Percentiles rank a stretch among this genome's conserved stretches.
Conservation (phyloP, 2,113 vertebrate species). For the Myotis brandtii region DNA sequence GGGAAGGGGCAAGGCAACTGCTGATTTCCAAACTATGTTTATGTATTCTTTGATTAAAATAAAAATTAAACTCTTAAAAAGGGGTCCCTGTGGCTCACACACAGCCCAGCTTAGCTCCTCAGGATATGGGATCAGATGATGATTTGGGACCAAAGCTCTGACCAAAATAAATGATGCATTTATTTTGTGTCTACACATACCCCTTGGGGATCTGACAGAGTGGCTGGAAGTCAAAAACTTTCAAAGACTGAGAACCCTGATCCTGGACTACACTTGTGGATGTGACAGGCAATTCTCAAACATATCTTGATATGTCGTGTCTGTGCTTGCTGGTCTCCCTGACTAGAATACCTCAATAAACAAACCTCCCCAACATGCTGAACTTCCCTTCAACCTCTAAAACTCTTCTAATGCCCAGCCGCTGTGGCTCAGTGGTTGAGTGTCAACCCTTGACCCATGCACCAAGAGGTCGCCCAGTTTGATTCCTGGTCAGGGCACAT, state of each 20-base stretch:
- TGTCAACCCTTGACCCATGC: no score
- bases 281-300: not conserved
- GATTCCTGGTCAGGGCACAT: no score
- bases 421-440: no score
- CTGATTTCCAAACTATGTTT: not conserved
- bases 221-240: not conserved
- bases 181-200: not conserved
- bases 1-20: not conserved
- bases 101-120: not conserved
- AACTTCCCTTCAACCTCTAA: not conserved
- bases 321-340: not conserved
- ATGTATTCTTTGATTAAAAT: constrained; percentile 31
- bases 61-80: constrained; percentile 1
- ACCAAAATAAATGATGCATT: not conserved
- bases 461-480: no score
- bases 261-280: not conserved
- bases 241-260: constrained; percentile 19
- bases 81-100: not conserved
- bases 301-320: not conserved
- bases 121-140: not conserved
- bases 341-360: not conserved
- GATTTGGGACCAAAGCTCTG: not conserved
- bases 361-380: not conserved
- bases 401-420: not conserved
- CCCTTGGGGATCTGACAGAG: not conserved